Evolutionary conservation across 2,888 invertebrate species (phyloP).

Genomic region (Dryadula phaetusa): DNA sequence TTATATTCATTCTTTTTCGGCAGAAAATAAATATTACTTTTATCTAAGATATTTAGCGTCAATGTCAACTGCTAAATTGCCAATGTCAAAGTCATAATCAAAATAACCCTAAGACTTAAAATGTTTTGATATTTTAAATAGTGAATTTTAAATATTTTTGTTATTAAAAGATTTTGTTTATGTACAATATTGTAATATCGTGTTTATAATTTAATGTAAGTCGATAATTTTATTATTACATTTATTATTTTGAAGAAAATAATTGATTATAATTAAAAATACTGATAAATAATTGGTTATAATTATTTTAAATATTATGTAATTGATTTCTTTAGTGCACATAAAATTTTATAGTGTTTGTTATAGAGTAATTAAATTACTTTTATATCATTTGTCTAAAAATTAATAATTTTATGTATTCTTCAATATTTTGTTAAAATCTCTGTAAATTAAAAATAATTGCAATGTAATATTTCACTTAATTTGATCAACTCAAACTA

Average conservation of each 20-base stretch:
- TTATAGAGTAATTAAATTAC: not conserved
- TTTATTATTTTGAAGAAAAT: not conserved
- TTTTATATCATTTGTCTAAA: not conserved
- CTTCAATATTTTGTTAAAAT: too few relatives aligned
- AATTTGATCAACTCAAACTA: too few relatives aligned
- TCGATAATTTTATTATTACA: not conserved
- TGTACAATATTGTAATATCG: not conserved
- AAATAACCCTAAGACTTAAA: slow-evolving; percentile 14
- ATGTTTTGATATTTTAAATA: slow-evolving; percentile 3
- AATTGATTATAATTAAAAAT: not conserved
- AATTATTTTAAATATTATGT: slow-evolving; percentile 18
- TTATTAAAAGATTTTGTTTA: not conserved
- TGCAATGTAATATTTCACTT: too few relatives aligned
- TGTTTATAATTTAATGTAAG: slow-evolving; percentile 7
- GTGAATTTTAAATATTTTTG: not conserved
- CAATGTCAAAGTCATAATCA: slow-evolving; percentile 8
- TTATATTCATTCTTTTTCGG: too few relatives aligned
- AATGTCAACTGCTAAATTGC: not conserved
- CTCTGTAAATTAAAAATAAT: too few relatives aligned
- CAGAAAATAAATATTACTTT: too few relatives aligned
- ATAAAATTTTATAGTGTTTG: not conserved
- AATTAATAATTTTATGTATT: not conserved
- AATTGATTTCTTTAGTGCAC: not conserved
- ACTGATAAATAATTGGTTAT: not conserved
- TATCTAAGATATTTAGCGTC: not conserved